Conservation (phyloP, 2,797 vertebrate genomes). For the Macropus fuliginosus region DNA sequence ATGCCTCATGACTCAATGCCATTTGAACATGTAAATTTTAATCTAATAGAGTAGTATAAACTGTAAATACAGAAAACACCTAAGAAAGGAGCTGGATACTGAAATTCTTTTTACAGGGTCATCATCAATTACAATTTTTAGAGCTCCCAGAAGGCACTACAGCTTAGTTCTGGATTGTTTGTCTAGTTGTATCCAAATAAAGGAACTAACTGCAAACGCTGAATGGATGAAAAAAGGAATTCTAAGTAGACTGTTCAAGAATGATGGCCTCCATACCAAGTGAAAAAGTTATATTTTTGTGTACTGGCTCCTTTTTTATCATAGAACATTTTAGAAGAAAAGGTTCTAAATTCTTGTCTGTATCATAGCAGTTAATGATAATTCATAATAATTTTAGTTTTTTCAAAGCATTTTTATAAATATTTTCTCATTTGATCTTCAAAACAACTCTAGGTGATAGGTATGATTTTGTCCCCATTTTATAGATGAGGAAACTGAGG, state of each 20-base stretch:
- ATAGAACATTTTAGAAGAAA: neutral
- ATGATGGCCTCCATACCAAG: neutral
- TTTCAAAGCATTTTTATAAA: neutral
- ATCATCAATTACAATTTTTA: neutral
- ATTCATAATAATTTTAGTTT: neutral
- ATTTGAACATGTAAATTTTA: neutral
- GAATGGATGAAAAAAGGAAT: neutral
- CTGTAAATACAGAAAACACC: neutral
- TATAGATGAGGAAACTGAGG: neutral
- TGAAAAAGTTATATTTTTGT: neutral
- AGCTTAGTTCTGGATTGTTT: neutral
- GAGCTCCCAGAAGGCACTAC: neutral
- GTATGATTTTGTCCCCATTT: neutral
- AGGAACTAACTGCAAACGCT: neutral
- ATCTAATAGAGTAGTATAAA: neutral
- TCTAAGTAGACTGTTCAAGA: neutral
- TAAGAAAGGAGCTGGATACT: neutral
- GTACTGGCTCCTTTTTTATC: neutral
- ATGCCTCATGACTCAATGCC: neutral
- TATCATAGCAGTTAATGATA: neutral
- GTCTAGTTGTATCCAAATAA: neutral
- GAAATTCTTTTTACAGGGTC: neutral
- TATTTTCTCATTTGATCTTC: neutral
- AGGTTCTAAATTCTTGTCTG: neutral
- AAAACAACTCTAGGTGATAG: neutral